Evolutionary conservation across 2,797 vertebrate species (phyloP).

Genomic region (Sebastes kiyomatsui): DNA sequence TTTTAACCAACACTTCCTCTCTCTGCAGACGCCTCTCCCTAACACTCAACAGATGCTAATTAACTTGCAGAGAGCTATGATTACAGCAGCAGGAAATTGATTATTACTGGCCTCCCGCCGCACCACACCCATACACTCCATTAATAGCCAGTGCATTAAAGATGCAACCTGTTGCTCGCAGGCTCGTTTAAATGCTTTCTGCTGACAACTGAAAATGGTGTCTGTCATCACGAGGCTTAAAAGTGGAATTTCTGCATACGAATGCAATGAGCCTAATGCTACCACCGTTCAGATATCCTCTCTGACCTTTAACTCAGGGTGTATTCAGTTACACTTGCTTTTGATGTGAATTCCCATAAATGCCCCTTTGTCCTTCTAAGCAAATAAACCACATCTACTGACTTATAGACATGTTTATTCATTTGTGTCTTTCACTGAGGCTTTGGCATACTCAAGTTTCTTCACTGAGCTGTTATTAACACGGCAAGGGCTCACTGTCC

Average conservation of each 20-base stretch:
- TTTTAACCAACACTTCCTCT: slow-evolving; percentile 44
- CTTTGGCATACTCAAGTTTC: slow-evolving; percentile 9
- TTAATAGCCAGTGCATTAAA: slow-evolving; percentile 80
- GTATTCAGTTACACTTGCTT: slow-evolving; percentile 22
- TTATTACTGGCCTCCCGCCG: slow-evolving; percentile 80
- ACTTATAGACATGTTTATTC: slow-evolving; percentile 52
- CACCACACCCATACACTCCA: slow-evolving; percentile 70
- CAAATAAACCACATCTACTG: slow-evolving; percentile 47
- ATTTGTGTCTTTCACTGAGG: slow-evolving; percentile 33
- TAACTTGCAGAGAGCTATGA: slow-evolving; percentile 84
- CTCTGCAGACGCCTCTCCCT: slow-evolving; percentile 48
- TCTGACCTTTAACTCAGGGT: slow-evolving; percentile 36
- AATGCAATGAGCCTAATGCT: not conserved
- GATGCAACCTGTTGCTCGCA: slow-evolving; percentile 71
- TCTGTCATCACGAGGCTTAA: slow-evolving; percentile 29
- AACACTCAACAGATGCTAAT: slow-evolving; percentile 79
- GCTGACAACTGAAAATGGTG: slow-evolving; percentile 16
- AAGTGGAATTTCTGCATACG: slow-evolving; percentile 34
- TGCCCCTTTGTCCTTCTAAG: slow-evolving; percentile 22
- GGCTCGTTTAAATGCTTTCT: slow-evolving; percentile 48
- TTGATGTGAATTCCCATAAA: slow-evolving; percentile 44
- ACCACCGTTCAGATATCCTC: slow-evolving; percentile 22
- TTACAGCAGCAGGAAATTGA: slow-evolving; percentile 85
- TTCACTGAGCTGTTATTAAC: slow-evolving; percentile 36
- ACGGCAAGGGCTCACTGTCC: slow-evolving; percentile 35